A percentile compares a stretch with the other conserved stretches of the same genome.
These are phyloP conservation scores for Sebastes dallii DNA, from an alignment of 2,797 vertebrate genomes.

Conservation along the genomic window DNA sequence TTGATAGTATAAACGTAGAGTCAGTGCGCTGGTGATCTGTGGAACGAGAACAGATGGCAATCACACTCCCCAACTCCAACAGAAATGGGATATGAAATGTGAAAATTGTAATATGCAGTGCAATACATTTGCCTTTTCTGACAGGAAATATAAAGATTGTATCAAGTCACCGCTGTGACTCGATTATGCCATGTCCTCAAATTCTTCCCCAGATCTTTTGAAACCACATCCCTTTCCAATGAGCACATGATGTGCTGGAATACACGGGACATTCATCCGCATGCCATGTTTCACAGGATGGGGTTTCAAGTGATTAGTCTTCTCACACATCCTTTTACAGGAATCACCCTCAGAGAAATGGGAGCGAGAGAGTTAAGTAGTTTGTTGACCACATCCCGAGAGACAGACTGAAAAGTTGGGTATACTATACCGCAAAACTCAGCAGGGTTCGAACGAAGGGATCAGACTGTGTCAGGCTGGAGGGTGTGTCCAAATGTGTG, in stretches of 20 bases:
- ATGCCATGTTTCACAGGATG: constrained; percentile 64
- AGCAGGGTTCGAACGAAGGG: constrained; percentile 35
- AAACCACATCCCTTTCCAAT: constrained; percentile 72
- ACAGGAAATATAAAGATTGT: constrained; percentile 62
- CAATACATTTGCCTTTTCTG: constrained; percentile 34
- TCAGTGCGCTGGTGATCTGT: constrained; percentile 20
- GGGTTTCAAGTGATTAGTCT: constrained; percentile 59
- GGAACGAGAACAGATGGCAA: constrained; percentile 57
- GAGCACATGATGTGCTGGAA: constrained; percentile 59
- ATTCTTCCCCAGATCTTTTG: constrained; percentile 48
- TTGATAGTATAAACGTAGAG: constrained; percentile 55
- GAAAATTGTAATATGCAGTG: constrained; percentile 31
- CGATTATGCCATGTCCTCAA: constrained; percentile 46
- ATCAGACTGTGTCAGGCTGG: constrained; percentile 36
- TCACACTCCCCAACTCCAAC: constrained; percentile 3
- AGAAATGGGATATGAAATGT: constrained; percentile 30
- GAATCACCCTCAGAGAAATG: constrained; percentile 52
- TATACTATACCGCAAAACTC: constrained; percentile 38
- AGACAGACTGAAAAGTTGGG: constrained; percentile 44
- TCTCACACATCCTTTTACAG: constrained; percentile 71
- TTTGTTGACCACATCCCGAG: constrained; percentile 61
- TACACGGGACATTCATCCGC: constrained; percentile 51
- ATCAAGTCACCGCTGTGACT: constrained; percentile 51
- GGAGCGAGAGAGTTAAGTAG: constrained; percentile 47
- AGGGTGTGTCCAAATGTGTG: constrained; percentile 36